Evolutionary conservation across 2,797 vertebrate genomes (phyloP), one percentile per base, ranked within the genome.

Genomic region (Dermochelys coriacea): DNA sequence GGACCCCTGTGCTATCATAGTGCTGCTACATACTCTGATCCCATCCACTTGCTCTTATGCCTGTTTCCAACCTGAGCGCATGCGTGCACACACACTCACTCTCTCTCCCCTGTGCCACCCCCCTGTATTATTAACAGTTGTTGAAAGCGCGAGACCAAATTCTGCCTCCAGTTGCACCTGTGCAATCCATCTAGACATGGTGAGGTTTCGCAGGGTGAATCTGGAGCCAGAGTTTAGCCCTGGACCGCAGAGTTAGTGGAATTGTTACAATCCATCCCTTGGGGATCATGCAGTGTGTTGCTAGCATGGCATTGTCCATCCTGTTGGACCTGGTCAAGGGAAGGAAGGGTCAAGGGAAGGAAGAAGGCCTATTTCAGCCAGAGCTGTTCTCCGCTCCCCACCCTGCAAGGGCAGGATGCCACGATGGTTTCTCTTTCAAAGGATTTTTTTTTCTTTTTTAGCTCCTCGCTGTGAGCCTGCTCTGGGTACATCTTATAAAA

Each of bases 1-100:
- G 2, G 74, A 3, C 14, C 14, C 14, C 45, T 16, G 25, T 77
- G 74, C 41, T 29, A 5, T 47, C 45, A 9, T 14, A 15, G 74
- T 49, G 74, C 64, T 71, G 10, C 37, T 23, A 23, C 19, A 37
- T 23, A 64, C n/a, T 12, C 64, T 71, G 64, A 71, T 71, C n/a
- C 27, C 25, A 49, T 47, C 77, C 45, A 49, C 27, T 41, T 47
- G 41, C 74, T 77, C 5, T 41, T 71, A 71, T 5, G 2, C 5
- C 64, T 41, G 64, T 71, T 71, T 71, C 64, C n/a, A 71, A 41
- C 18, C n/a, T 11, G 18, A 37, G n/a, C n/a, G 2, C n/a, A 61
- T 14, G 29, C 5, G 29, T 59, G 18, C 19, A 68, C 19, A 68
- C 2, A 4, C 2, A 5, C 19, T 1, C 18, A 5, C 19, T 1